Evolutionary conservation across 2,888 invertebrate genomes (phyloP).

Genomic region (Teleogryllus oceanicus): DNA sequence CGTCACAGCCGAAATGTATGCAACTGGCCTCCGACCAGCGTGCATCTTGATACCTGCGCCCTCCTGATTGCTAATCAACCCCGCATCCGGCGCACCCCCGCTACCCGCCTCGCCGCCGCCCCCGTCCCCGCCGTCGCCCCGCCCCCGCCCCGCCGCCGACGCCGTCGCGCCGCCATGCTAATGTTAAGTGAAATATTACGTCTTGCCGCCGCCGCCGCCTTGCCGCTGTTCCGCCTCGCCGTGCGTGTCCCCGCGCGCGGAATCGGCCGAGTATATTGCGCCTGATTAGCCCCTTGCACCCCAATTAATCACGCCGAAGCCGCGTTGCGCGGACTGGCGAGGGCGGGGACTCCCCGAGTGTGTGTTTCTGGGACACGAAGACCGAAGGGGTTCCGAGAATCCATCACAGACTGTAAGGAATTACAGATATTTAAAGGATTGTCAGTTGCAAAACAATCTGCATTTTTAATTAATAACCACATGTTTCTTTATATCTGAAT

Average conservation of each 20-base stretch:
- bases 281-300: not conserved
- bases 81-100: not conserved
- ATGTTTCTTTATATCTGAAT: too few relatives aligned
- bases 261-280: constrained; percentile 2
- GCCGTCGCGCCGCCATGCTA: not conserved
- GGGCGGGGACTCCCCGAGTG: too few relatives aligned
- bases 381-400: too few relatives aligned
- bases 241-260: not conserved
- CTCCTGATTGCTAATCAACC: constrained; percentile 9
- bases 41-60: constrained; percentile 9
- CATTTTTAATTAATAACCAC: too few relatives aligned
- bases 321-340: not conserved
- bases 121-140: not conserved
- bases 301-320: not conserved
- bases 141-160: too few relatives aligned
- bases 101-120: not conserved
- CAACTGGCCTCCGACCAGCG: not conserved
- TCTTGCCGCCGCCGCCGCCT: not conserved
- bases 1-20: not conserved
- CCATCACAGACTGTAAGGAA: too few relatives aligned
- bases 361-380: too few relatives aligned
- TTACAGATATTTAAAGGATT: too few relatives aligned
- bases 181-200: constrained; percentile 18
- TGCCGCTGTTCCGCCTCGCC: not conserved
- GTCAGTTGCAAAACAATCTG: too few relatives aligned